Evolutionary conservation across 2,113 vertebrate genomes (phyloP).

Genomic region (Tinamus guttatus): DNA sequence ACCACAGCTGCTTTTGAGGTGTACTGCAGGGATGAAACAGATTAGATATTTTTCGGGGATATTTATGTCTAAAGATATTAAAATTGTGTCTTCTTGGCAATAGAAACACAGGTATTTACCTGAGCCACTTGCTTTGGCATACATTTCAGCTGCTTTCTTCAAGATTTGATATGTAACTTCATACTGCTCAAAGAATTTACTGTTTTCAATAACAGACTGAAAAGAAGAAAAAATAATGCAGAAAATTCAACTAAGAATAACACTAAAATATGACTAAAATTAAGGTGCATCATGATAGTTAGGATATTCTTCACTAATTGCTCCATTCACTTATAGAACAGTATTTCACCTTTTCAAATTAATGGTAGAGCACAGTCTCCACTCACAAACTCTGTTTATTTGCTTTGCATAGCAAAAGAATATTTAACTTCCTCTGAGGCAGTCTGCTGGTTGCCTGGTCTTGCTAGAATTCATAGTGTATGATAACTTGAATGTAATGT

Average conservation of each 20-base stretch:
- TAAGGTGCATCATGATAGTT: background rate
- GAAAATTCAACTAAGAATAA: background rate
- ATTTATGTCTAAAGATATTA: background rate
- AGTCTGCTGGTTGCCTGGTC: background rate
- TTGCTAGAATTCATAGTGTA: background rate
- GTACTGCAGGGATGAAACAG: background rate
- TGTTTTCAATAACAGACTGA: slow-evolving; percentile 94
- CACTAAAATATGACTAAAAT: background rate
- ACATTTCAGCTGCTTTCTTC: slow-evolving; percentile 91
- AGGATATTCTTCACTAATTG: background rate
- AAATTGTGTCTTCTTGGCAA: background rate
- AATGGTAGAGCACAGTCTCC: background rate
- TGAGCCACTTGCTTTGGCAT: slow-evolving; percentile 91
- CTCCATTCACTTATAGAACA: background rate
- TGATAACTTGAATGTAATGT: background rate
- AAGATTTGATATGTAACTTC: slow-evolving; percentile 90
- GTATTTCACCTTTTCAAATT: background rate
- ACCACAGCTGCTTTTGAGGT: background rate
- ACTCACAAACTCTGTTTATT: background rate
- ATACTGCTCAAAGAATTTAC: slow-evolving; percentile 96
- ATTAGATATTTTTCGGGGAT: background rate
- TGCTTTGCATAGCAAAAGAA: background rate
- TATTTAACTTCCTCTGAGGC: background rate
- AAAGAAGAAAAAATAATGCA: background rate
- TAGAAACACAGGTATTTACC: slow-evolving; percentile 75